phyloP scores from a whole-genome alignment of 2,888 invertebrate genomes.

The Hesperia comma region DNA sequence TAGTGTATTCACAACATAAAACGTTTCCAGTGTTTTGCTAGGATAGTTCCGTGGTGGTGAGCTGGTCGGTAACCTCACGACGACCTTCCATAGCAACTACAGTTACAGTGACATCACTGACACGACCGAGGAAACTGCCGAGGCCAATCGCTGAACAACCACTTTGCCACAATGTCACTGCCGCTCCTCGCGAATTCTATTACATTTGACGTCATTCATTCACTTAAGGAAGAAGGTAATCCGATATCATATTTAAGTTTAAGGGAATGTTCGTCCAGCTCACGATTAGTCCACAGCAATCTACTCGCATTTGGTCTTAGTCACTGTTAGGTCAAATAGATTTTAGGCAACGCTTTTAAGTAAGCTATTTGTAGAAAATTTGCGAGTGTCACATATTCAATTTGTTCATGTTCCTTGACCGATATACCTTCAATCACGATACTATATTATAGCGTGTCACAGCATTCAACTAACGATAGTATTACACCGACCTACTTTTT shows the following conservation, averaged over 20 bases:
- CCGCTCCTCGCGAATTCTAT: background rate
- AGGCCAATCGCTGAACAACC: constrained; percentile 5
- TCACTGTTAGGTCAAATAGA: too few relatives aligned
- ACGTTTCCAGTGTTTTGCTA: background rate
- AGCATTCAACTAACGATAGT: constrained; percentile 19
- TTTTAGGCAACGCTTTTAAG: too few relatives aligned
- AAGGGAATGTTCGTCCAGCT: too few relatives aligned
- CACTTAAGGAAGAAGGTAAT: too few relatives aligned
- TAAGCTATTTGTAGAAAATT: too few relatives aligned
- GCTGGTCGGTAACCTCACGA: background rate
- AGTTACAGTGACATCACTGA: constrained; percentile 24
- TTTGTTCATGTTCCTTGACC: background rate
- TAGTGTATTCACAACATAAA: background rate
- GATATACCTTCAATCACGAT: background rate
- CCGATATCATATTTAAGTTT: too few relatives aligned
- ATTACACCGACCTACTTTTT: constrained; percentile 58
- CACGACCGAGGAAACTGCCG: constrained; percentile 17
- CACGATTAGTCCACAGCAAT: too few relatives aligned
- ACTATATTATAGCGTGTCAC: background rate
- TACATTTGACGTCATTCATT: background rate
- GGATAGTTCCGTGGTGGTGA: background rate
- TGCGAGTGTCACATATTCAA: too few relatives aligned
- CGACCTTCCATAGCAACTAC: constrained; percentile 9
- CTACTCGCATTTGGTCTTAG: too few relatives aligned
- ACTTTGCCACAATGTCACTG: constrained; percentile 1